A percentile compares a stretch with the other conserved stretches of the same genome.
phyloP scores from a whole-genome alignment of 2,113 vertebrate species.

The Epinephelus moara region DNA sequence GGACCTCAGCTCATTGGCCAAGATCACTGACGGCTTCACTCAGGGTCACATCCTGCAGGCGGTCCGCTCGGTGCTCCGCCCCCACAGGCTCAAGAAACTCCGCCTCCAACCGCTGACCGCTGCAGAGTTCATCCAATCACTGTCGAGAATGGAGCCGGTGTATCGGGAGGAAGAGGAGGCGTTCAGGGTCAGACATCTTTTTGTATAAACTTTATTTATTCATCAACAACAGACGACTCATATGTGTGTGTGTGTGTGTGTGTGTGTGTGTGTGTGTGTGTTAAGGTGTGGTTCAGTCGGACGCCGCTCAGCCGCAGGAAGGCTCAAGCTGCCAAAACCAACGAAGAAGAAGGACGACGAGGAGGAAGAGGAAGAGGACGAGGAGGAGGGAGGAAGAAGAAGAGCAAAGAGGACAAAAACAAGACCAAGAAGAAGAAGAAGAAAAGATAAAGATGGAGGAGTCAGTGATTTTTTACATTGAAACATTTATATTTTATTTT shows the following conservation, averaged over 20 bases:
- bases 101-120: not conserved
- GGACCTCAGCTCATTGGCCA: conserved; percentile 15
- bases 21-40: not conserved
- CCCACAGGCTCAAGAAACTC: not conserved
- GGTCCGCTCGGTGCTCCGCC: not conserved
- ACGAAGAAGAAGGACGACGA: not conserved
- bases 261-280: no score
- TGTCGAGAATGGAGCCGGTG: conserved; percentile 5
- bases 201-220: no score
- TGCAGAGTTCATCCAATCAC: not conserved
- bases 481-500: no score
- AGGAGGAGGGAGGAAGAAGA: not conserved
- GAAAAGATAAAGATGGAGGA: not conserved
- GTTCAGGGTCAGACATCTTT: conserved; percentile 10
- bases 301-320: not conserved
- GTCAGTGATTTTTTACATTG: no score
- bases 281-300: not conserved
- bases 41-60: not conserved
- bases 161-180: not conserved
- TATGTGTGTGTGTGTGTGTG: no score
- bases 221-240: no score
- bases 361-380: no score
- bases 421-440: not conserved
- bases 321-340: not conserved
- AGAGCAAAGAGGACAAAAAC: no score